A percentile compares a stretch with the other conserved stretches of the same genome.
These are phyloP conservation scores for Venustaconcha ellipsiformis DNA, from an alignment of 1,140 invertebrate species.

Conservation along the genomic window DNA sequence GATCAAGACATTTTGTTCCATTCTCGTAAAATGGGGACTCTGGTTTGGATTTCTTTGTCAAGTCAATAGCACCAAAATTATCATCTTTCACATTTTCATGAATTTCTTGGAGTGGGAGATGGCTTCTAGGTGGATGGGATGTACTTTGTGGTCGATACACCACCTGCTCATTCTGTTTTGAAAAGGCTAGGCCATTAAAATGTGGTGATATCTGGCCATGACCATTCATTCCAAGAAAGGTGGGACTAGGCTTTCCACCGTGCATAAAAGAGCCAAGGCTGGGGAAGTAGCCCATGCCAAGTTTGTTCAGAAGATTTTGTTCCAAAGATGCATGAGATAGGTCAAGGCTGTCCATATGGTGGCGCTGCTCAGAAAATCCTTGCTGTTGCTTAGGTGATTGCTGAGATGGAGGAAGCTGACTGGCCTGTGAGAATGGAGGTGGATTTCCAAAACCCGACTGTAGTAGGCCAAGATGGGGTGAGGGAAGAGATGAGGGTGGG, in stretches of 20 bases:
- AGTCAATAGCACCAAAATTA: conserved; percentile 54
- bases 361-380: no score
- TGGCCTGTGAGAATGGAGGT: conserved; percentile 25
- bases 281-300: conserved; percentile 27
- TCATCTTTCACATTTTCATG: conserved; percentile 38
- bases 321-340: conserved; percentile 25
- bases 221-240: conserved; percentile 37
- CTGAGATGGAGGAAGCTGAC: conserved; percentile 22
- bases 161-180: conserved; percentile 26
- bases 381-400: conserved; percentile 6
- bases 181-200: conserved; percentile 34
- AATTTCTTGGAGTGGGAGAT: conserved; percentile 40
- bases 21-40: conserved; percentile 36
- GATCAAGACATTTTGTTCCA: conserved; percentile 27
- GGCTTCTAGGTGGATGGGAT: conserved; percentile 25
- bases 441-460: background rate
- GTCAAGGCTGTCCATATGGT: conserved; percentile 16
- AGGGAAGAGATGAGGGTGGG: conserved; percentile 17
- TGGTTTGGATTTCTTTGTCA: conserved; percentile 46
- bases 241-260: conserved; percentile 42
- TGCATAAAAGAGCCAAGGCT: conserved; percentile 22
- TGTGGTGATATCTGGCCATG: conserved; percentile 28
- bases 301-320: conserved; percentile 8
- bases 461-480: conserved; percentile 3
- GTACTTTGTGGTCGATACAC: conserved; percentile 28